phyloP scores from a whole-genome alignment of 2,888 invertebrate genomes.

The Isoperla grammatica region DNA sequence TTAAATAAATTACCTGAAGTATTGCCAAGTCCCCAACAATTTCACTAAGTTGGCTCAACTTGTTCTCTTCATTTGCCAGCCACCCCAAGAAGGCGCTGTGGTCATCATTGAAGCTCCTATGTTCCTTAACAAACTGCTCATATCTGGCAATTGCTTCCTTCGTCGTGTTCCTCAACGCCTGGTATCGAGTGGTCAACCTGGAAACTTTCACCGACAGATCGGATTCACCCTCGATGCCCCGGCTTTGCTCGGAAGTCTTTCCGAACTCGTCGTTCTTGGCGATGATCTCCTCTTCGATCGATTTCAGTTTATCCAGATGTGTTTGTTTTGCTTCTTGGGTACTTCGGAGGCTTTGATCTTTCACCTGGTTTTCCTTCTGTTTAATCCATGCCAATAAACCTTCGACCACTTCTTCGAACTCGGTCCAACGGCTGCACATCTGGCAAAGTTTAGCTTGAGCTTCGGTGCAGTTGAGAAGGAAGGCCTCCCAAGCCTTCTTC shows the following conservation, averaged over 20 bases:
- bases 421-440: constrained; percentile 72
- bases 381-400: constrained; percentile 79
- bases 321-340: constrained; percentile 74
- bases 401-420: constrained; percentile 72
- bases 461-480: constrained; percentile 63
- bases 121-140: constrained; percentile 79
- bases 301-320: constrained; percentile 70
- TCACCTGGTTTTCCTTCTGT: constrained; percentile 74
- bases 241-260: constrained; percentile 60
- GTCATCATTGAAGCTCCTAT: constrained; percentile 65
- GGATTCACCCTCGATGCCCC: constrained; percentile 67
- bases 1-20: constrained; percentile 48
- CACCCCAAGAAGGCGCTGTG: constrained; percentile 70
- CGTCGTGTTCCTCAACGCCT: constrained; percentile 70
- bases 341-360: constrained; percentile 84
- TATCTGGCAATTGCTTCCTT: constrained; percentile 81
- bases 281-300: constrained; percentile 63
- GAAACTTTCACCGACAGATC: constrained; percentile 69
- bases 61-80: constrained; percentile 65
- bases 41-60: constrained; percentile 71
- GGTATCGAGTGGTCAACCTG: constrained; percentile 73
- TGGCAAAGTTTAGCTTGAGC: constrained; percentile 68
- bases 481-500: constrained; percentile 67
- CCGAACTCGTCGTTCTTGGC: constrained; percentile 63
- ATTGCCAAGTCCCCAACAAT: constrained; percentile 80